A percentile compares a stretch with the other conserved stretches of the same genome.
Evolutionary conservation across 2,888 invertebrate species (phyloP).

Genomic region (Lithosia quadra): DNA sequence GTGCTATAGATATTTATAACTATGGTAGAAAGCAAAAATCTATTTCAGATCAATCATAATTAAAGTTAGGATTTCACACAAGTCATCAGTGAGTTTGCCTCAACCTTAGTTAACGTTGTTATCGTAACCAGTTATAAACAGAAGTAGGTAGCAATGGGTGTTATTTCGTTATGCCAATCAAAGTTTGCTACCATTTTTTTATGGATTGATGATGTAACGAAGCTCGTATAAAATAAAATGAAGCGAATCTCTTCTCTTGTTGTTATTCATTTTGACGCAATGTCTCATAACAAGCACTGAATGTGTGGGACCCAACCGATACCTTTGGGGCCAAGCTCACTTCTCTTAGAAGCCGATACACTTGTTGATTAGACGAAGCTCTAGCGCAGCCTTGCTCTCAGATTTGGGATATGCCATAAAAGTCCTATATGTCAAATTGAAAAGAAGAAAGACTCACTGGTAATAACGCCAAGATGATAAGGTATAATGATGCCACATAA

Average conservation of each 20-base stretch:
- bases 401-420: too few species aligned
- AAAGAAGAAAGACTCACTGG: too few species aligned
- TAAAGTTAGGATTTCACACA: background rate
- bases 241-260: too few species aligned
- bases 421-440: too few species aligned
- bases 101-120: background rate
- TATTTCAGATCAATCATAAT: background rate
- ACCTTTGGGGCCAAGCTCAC: background rate
- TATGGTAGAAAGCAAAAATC: background rate
- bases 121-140: background rate
- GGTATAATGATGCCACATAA: too few species aligned
- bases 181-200: background rate
- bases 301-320: background rate
- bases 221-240: background rate
- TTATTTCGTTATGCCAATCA: slow-evolving; percentile 1
- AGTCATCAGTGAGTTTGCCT: background rate
- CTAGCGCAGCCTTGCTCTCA: too few species aligned
- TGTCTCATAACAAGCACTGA: too few species aligned
- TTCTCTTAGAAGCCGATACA: too few species aligned
- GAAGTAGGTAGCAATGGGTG: background rate
- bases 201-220: background rate
- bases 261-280: too few species aligned
- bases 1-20: too few species aligned
- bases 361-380: too few species aligned
- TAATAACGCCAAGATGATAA: too few species aligned